A percentile compares a stretch with the other conserved stretches of the same genome.
phyloP scores from a whole-genome alignment of 2,888 invertebrate species.

The Eilema sororculum region DNA sequence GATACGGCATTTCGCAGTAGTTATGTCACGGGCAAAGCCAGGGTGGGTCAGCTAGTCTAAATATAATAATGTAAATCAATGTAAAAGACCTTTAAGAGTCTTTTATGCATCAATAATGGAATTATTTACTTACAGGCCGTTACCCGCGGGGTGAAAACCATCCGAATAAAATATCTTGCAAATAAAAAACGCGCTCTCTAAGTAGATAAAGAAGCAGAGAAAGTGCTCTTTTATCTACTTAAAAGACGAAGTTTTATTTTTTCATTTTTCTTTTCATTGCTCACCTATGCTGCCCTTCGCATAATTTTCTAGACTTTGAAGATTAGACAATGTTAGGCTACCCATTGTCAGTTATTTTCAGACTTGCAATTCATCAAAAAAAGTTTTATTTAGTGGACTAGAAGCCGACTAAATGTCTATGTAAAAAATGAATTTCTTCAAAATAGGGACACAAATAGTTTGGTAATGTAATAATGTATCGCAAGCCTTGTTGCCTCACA shows the following conservation, averaged over 20 bases:
- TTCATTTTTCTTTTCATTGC: background rate
- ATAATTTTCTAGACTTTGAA: background rate
- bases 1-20: too few relatives aligned
- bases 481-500: too few relatives aligned
- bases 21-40: too few relatives aligned
- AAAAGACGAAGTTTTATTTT: background rate
- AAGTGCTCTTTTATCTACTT: constrained; percentile 3
- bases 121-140: background rate
- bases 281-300: background rate
- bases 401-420: background rate
- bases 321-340: background rate
- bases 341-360: background rate
- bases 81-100: background rate
- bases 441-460: too few relatives aligned
- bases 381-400: background rate
- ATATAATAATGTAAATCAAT: too few relatives aligned
- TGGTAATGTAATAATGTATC: too few relatives aligned
- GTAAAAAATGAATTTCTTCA: too few relatives aligned
- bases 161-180: background rate
- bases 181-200: background rate
- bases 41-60: too few relatives aligned
- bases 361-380: background rate
- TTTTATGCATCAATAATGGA: constrained; percentile 4
- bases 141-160: constrained; percentile 2
- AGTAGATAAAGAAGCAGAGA: background rate